Conservation (phyloP, 1,140 invertebrate genomes). For the Ylistrum balloti region DNA sequence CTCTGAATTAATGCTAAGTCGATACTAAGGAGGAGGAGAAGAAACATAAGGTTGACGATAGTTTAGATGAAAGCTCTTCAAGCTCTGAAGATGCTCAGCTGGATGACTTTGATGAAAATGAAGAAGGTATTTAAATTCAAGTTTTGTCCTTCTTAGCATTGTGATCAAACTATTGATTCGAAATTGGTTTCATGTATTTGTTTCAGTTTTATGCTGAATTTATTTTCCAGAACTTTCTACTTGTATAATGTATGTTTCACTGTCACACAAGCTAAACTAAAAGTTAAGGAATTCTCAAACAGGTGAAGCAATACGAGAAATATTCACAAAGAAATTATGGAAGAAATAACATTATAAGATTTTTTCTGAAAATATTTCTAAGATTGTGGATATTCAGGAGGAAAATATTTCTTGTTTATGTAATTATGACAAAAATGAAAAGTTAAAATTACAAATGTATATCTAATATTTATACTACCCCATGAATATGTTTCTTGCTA, state of each 20-base stretch:
- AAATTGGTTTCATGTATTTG: neutral
- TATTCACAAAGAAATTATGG: too few species aligned
- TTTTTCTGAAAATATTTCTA: too few species aligned
- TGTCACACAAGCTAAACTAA: neutral
- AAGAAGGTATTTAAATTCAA: constrained; percentile 59
- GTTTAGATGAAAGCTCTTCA: constrained; percentile 69
- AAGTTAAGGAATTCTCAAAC: too few species aligned
- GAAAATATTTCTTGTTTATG: too few species aligned
- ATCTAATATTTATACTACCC: too few species aligned
- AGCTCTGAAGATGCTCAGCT: constrained; percentile 77
- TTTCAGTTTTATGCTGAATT: constrained; percentile 35
- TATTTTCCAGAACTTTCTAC: neutral
- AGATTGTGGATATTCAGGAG: too few species aligned
- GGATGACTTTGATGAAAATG: constrained; percentile 71
- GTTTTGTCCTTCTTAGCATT: constrained; percentile 12
- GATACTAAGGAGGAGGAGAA: constrained; percentile 43
- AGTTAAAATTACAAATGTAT: too few species aligned
- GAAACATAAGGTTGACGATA: constrained; percentile 63
- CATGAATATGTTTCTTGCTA: too few species aligned
- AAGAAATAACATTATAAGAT: too few species aligned
- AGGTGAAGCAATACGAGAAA: too few species aligned
- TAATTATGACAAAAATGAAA: too few species aligned
- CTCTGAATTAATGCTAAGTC: constrained; percentile 44
- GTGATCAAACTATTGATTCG: constrained; percentile 12
- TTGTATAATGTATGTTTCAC: neutral